Percentiles rank a stretch among this genome's conserved stretches.
phyloP scores from a whole-genome alignment of 35 echinoderm and acorn worm genomes.

The Holothuria glaberrima region DNA sequence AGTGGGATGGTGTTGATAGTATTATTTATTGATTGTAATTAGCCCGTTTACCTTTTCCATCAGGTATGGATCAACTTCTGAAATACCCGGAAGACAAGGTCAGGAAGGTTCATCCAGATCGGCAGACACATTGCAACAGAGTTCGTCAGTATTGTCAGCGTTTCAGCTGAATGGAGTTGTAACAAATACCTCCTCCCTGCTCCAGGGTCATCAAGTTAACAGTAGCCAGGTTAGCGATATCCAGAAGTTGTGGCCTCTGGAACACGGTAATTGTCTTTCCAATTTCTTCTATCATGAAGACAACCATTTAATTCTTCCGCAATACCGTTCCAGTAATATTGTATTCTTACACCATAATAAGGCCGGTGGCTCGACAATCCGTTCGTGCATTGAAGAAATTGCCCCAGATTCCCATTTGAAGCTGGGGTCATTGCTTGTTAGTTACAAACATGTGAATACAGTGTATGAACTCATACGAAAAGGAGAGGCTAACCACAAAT shows the following conservation, averaged over 20 bases:
- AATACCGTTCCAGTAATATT: slow-evolving; percentile 59
- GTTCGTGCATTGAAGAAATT: slow-evolving; percentile 68
- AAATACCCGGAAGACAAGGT: neutral
- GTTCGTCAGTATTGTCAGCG: neutral
- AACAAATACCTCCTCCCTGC: neutral
- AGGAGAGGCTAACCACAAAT: slow-evolving; percentile 4
- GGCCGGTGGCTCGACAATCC: slow-evolving; percentile 82
- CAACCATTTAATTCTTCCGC: slow-evolving; percentile 32
- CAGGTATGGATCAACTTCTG: neutral
- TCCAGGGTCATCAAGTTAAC: slow-evolving; percentile 34
- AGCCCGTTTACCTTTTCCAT: neutral
- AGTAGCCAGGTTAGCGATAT: slow-evolving; percentile 14
- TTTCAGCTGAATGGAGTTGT: neutral
- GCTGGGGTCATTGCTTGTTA: slow-evolving; percentile 64
- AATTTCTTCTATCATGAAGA: slow-evolving; percentile 59
- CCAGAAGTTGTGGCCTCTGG: slow-evolving; percentile 48
- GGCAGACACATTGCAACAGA: neutral
- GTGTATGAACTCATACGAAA: slow-evolving; percentile 40
- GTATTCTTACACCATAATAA: slow-evolving; percentile 94
- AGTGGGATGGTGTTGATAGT: too few species aligned
- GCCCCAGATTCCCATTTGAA: slow-evolving; percentile 25
- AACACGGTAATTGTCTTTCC: slow-evolving; percentile 66
- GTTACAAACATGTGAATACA: slow-evolving; percentile 63
- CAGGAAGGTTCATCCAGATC: neutral
- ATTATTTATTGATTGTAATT: neutral